Conservation (phyloP, 2,888 invertebrate genomes). For the Cepaea hortensis region DNA sequence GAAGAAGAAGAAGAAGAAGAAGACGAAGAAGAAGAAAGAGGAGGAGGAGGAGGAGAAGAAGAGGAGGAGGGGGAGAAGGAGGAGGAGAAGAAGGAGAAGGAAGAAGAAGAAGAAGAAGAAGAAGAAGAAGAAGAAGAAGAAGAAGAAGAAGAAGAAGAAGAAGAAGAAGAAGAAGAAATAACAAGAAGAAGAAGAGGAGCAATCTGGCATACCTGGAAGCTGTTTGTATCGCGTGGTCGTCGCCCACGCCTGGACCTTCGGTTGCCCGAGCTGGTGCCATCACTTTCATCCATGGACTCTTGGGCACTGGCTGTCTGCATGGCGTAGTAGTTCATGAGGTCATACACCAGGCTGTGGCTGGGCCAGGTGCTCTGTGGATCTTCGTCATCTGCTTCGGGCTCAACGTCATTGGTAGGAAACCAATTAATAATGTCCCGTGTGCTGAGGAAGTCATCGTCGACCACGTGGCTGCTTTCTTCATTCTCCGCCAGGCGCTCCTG, state of each 20-base stretch:
- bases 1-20: no score
- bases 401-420: conserved; percentile 4
- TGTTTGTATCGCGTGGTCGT: conserved; percentile 40
- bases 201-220: conserved; percentile 35
- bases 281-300: conserved; percentile 18
- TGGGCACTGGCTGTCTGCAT: background rate
- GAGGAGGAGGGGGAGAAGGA: no score
- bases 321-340: conserved; percentile 32
- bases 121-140: no score
- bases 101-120: no score
- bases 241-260: conserved; percentile 32
- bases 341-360: background rate
- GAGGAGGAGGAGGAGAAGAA: no score
- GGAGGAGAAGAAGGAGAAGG: no score
- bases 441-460: conserved; percentile 49
- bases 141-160: no score
- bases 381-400: conserved; percentile 6
- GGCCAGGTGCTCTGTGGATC: conserved; percentile 8
- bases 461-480: conserved; percentile 51
- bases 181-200: no score
- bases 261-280: background rate
- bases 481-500: conserved; percentile 44
- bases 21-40: no score
- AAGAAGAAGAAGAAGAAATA: no score
- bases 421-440: background rate